Evolutionary conservation across 2,888 invertebrate genomes (phyloP), one percentile per base, ranked within the genome.

Genomic region (Drosophila nr. fundita): DNA sequence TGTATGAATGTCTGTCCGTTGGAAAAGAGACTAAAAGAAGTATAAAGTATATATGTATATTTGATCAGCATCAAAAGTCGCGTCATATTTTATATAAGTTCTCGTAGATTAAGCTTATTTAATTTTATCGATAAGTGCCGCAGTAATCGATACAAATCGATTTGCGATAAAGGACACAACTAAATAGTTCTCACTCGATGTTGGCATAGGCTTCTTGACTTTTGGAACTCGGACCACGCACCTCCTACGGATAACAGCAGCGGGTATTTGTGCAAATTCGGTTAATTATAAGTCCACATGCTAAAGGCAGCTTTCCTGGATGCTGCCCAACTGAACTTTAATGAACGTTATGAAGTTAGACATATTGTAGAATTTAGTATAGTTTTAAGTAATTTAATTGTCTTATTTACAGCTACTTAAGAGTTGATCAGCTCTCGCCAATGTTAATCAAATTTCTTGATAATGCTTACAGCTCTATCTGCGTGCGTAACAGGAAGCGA

Each of bases 391-490:
- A 24, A 24, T 6, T 42, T n/a, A n/a, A 52, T 4, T 32, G 7
- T 27, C 18, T 27, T 21, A 21, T 21, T 21, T 27, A 36, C 36
- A 54, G 36, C 27, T 54, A 27, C 7, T 18, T 36, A 27, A 54
- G 36, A 27, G 36, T 54, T 54, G 24, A 13, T 6, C 18, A 36
- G 36, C 54, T 10, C 18, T 36, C 18, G 36, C 18, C 38, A 29
- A 29, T 55, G 38, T 15, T 38, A 29, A 29, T 29, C 6, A 55
- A 2, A 29, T 27, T 55, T 55, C 13, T 38, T 27, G 55, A 36
- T 55, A 27, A 45, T 38, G 53, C 13, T 76, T 76, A 53, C 76
- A 76, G 76, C 63, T 24, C 24, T 27, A 40, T 38, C 57, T 55
- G 55, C n/a, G 6, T 7, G 4, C 38, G 27, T 24, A 38, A 7